These are phyloP conservation scores for Seriola rivoliana DNA, from an alignment of 2,113 vertebrate genomes.

Conservation along the genomic window DNA sequence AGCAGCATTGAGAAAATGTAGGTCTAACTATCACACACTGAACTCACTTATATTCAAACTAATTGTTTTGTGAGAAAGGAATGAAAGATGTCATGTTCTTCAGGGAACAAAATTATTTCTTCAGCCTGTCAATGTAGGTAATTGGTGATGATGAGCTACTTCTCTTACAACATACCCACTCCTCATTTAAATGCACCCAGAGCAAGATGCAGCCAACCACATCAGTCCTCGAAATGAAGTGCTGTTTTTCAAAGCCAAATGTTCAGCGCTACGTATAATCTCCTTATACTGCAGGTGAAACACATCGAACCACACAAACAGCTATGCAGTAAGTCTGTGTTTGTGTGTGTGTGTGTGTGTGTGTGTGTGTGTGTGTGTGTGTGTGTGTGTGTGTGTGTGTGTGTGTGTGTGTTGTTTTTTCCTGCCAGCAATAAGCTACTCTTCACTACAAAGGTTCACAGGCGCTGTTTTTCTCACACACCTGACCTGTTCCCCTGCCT, in stretches of 20 bases:
- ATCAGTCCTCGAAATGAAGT: constrained; percentile 3
- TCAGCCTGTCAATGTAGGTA: constrained; percentile 30
- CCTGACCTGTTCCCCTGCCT: constrained; percentile 13
- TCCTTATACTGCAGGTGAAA: constrained; percentile 13
- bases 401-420: background rate
- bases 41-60: constrained; percentile 32
- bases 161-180: background rate
- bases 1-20: constrained; percentile 13
- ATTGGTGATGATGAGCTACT: constrained; percentile 43
- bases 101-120: constrained; percentile 15
- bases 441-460: constrained; percentile 33
- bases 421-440: background rate
- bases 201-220: constrained; percentile 12
- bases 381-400: background rate
- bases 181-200: constrained; percentile 28
- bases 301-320: constrained; percentile 9
- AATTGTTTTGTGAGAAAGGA: constrained; percentile 39
- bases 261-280: background rate
- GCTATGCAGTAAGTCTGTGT: background rate
- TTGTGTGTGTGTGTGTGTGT: background rate
- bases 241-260: constrained; percentile 2
- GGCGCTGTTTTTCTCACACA: constrained; percentile 27
- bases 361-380: background rate
- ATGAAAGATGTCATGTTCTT: constrained; percentile 27
- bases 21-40: constrained; percentile 4